Percentiles rank a stretch among this genome's conserved stretches.
phyloP scores from a whole-genome alignment of 2,888 invertebrate genomes.

The Ichneumoninae sp. region DNA sequence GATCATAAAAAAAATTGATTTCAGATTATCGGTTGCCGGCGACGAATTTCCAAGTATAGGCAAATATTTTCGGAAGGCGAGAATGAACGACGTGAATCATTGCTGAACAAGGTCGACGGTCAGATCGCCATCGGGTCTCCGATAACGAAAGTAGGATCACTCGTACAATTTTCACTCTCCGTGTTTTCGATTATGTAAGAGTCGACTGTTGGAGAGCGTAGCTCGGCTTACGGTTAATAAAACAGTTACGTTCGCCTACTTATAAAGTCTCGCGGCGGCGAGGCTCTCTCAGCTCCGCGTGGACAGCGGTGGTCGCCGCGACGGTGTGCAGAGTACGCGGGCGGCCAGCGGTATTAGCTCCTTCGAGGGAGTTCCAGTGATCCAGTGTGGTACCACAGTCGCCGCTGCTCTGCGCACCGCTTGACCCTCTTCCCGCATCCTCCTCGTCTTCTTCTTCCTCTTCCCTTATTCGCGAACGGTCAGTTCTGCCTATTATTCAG shows the following conservation, averaged over 20 bases:
- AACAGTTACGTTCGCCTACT: constrained; percentile 82
- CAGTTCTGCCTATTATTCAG: not conserved
- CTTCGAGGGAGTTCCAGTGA: constrained; percentile 68
- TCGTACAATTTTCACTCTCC: constrained; percentile 83
- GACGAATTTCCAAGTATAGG: not conserved
- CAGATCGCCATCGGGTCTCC: constrained; percentile 68
- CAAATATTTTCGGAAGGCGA: not conserved
- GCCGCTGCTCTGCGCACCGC: constrained; percentile 43
- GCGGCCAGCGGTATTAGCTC: constrained; percentile 61
- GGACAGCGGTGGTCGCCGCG: constrained; percentile 40
- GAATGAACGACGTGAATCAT: not conserved
- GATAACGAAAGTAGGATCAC: constrained; percentile 81
- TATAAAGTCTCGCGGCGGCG: constrained; percentile 71
- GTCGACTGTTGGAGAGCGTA: constrained; percentile 71
- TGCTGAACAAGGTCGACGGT: constrained; percentile 51
- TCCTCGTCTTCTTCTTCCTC: constrained; percentile 32
- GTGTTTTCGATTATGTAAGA: constrained; percentile 83
- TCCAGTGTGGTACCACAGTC: constrained; percentile 62
- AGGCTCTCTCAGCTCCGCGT: constrained; percentile 31
- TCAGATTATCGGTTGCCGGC: too few species aligned
- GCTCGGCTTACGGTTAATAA: constrained; percentile 81
- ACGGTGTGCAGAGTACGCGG: constrained; percentile 47
- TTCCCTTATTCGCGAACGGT: constrained; percentile 31
- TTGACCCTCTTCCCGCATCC: constrained; percentile 64
- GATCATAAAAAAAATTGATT: too few species aligned